Evolutionary conservation across 2,888 invertebrate species (phyloP).

Genomic region (Eulithis prunata): DNA sequence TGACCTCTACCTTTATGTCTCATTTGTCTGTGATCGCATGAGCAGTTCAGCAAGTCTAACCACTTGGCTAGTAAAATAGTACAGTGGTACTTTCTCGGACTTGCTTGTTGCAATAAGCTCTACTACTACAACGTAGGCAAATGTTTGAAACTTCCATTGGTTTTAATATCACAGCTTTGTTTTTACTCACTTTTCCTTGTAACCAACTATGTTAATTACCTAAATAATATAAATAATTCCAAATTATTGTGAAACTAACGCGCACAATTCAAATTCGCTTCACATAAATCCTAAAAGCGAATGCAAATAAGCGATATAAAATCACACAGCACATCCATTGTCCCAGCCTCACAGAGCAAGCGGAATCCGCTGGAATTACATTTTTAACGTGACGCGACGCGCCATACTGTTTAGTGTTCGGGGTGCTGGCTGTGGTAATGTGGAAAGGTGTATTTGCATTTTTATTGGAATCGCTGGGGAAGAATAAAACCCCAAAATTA

Average conservation of each 20-base stretch:
- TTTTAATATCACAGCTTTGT: no score
- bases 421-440: slow-evolving; percentile 7
- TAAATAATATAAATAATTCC: background rate
- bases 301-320: slow-evolving; percentile 34
- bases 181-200: no score
- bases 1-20: no score
- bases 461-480: slow-evolving; percentile 10
- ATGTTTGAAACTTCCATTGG: no score
- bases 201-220: no score
- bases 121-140: no score
- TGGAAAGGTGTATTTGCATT: slow-evolving; percentile 29
- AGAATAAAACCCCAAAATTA: background rate
- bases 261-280: slow-evolving; percentile 5
- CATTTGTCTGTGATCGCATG: no score
- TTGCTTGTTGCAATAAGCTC: no score
- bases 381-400: slow-evolving; percentile 37
- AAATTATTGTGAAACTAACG: slow-evolving; percentile 5
- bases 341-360: slow-evolving; percentile 27
- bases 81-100: no score
- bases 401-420: slow-evolving; percentile 20
- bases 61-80: no score
- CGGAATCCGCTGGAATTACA: slow-evolving; percentile 37
- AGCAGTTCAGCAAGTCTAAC: no score
- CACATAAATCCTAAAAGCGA: slow-evolving; percentile 20
- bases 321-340: slow-evolving; percentile 25